phyloP scores from a whole-genome alignment of 2,888 invertebrate genomes.

The Perizoma affinitatum region DNA sequence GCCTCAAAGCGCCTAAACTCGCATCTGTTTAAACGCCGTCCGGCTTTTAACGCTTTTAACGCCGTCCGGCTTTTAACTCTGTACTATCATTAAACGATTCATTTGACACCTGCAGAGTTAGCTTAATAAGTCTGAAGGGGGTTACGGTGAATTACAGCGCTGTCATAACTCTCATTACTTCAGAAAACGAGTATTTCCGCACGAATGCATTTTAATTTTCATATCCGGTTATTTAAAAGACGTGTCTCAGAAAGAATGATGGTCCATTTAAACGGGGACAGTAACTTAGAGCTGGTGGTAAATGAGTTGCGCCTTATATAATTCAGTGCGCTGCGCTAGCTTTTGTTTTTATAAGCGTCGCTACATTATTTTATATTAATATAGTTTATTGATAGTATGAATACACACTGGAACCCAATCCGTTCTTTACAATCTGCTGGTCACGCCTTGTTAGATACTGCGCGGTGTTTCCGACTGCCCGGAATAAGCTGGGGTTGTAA shows the following conservation, averaged over 20 bases:
- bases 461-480: no score
- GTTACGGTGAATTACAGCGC: slow-evolving; percentile 31
- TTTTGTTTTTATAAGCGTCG: no score
- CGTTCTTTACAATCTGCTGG: no score
- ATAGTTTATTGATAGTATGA: no score
- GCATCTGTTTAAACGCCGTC: neutral
- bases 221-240: slow-evolving; percentile 30
- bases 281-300: neutral
- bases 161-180: slow-evolving; percentile 38
- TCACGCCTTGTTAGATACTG: no score
- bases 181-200: slow-evolving; percentile 36
- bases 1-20: no score
- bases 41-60: neutral
- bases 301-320: no score
- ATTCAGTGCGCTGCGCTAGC: no score
- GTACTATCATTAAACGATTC: neutral
- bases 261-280: slow-evolving; percentile 4
- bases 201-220: slow-evolving; percentile 38
- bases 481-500: no score
- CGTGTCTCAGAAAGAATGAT: slow-evolving; percentile 9
- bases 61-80: neutral
- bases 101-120: slow-evolving; percentile 3
- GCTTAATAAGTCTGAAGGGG: slow-evolving; percentile 28
- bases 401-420: no score
- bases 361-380: no score